Evolutionary conservation across 1,140 invertebrate genomes (phyloP).

Genomic region (Prorops nasuta): DNA sequence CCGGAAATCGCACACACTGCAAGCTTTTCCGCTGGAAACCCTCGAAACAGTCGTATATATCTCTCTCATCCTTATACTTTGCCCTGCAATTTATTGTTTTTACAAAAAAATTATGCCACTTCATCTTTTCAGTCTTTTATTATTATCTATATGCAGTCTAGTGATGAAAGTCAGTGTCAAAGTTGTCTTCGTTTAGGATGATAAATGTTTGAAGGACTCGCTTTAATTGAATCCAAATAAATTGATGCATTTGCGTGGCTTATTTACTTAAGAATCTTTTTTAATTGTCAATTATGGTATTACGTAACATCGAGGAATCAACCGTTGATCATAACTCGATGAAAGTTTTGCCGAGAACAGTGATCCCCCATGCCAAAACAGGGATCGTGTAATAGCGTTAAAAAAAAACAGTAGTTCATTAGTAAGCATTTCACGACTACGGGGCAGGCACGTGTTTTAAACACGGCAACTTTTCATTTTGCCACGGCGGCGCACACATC

Average conservation of each 20-base stretch:
- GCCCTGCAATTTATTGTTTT: background rate
- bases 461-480: slow-evolving; percentile 25
- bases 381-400: background rate
- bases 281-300: background rate
- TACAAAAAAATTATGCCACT: background rate
- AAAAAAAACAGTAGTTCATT: slow-evolving; percentile 17
- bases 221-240: background rate
- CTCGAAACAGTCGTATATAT: too few species aligned
- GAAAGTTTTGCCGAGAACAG: background rate
- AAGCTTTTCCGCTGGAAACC: too few species aligned
- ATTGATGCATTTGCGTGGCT: background rate
- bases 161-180: background rate
- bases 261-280: background rate
- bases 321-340: background rate
- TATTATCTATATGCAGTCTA: background rate
- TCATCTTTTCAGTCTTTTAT: background rate
- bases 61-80: too few species aligned
- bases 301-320: background rate
- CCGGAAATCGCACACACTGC: too few species aligned
- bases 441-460: slow-evolving; percentile 22
- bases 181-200: background rate
- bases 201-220: background rate
- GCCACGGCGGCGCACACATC: background rate
- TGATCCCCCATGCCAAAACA: background rate
- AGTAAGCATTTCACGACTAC: slow-evolving; percentile 26